These are phyloP conservation scores for Leuctra nigra DNA, from an alignment of 2,888 invertebrate genomes.

Conservation along the genomic window DNA sequence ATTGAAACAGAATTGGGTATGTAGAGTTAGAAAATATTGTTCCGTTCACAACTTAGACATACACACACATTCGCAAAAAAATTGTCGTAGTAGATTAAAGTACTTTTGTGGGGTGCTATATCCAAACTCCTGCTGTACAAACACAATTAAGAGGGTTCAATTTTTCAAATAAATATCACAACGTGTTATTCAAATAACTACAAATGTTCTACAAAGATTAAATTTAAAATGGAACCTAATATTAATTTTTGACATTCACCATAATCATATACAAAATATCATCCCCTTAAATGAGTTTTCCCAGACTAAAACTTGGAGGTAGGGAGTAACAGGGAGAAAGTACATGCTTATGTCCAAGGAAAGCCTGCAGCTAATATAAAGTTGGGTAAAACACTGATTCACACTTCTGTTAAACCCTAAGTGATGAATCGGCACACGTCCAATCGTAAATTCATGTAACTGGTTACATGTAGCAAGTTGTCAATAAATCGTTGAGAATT, in stretches of 20 bases:
- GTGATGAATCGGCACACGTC: constrained; percentile 6
- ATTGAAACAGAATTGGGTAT: constrained; percentile 25
- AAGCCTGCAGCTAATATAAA: not conserved
- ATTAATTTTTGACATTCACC: constrained; percentile 10
- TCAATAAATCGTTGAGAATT: not conserved
- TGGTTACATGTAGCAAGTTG: not conserved
- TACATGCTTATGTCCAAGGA: not conserved
- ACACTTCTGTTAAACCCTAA: not conserved
- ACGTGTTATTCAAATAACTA: not conserved
- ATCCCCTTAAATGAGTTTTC: constrained; percentile 21
- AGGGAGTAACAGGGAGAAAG: constrained; percentile 22
- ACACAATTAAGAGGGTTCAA: not conserved
- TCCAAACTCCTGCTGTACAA: not conserved
- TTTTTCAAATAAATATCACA: constrained; percentile 9
- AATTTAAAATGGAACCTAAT: constrained; percentile 23
- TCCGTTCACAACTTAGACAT: constrained; percentile 27
- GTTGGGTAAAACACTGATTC: constrained; percentile 9
- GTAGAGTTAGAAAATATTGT: constrained; percentile 27
- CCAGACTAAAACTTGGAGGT: constrained; percentile 26
- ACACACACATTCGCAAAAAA: constrained; percentile 28
- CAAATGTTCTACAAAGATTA: constrained; percentile 16
- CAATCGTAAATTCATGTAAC: not conserved
- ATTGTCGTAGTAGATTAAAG: constrained; percentile 14
- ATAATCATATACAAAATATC: constrained; percentile 22
- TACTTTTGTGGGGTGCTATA: constrained; percentile 15